Percentiles rank a stretch among this genome's conserved stretches.
These are phyloP conservation scores for Sphenopsis melanotis DNA, from an alignment of 2,797 vertebrate genomes.

Conservation along the genomic window DNA sequence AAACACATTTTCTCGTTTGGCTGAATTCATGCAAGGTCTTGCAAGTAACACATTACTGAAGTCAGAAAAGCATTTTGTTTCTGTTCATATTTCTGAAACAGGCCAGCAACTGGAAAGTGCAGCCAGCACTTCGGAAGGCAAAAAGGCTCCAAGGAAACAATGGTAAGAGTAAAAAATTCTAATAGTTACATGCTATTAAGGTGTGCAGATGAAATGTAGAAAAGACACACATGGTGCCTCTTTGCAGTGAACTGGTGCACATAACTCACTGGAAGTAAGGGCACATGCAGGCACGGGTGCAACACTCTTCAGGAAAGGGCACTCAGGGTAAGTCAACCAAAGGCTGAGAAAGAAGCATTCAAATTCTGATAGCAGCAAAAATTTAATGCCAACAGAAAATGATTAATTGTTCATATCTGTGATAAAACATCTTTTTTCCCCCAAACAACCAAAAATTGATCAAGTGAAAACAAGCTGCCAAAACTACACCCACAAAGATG, in stretches of 20 bases:
- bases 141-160: background rate
- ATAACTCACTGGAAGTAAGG: background rate
- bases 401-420: background rate
- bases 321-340: background rate
- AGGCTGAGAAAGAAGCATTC: background rate
- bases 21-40: background rate
- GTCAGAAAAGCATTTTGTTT: background rate
- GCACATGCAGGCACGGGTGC: background rate
- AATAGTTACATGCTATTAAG: background rate
- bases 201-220: background rate
- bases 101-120: background rate
- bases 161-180: accelerated
- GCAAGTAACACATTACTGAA: background rate
- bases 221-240: background rate
- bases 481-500: background rate
- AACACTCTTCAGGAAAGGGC: background rate
- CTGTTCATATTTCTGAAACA: background rate
- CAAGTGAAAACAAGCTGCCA: background rate
- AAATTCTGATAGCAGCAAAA: background rate
- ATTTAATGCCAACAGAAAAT: background rate
- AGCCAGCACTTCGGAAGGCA: background rate
- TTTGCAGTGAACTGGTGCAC: accelerated
- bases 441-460: background rate
- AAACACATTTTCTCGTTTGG: background rate
- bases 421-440: background rate